Base-by-base conservation (phyloP, 1,140 invertebrate species). In the Sitobion miscanthi region DNA sequence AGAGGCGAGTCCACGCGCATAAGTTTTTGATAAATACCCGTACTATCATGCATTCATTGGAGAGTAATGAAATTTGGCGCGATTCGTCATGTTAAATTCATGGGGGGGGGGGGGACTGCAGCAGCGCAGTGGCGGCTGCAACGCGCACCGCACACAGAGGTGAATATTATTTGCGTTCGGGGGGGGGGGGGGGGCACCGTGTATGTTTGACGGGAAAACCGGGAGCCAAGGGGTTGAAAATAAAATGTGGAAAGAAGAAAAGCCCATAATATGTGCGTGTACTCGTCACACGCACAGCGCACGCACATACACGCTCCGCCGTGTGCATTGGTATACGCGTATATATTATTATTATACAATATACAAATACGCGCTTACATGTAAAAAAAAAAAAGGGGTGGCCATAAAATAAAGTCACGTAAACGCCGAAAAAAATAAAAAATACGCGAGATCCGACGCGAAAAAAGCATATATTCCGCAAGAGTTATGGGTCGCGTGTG, bases 381-480 rank as follows among this genome's bases (percentile, higher is more conserved):
- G 30, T 77, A n/a, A n/a, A 69, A 62, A 62, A 62, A 62, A 35
- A 35, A 62, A 77, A 77, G 62, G 62, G 62, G 62, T 77, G 62
- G 62, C 62, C 62, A 77, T 77, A 77, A 77, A 77, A 77, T 77
- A 77, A 77, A 77, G 62, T 77, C 62, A 77, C 62, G 62, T 77
- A 77, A 77, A 77, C 30, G 62, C 62, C 30, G 17, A 62, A 62
- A 62, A 62, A 62, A 69, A 69, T 1, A 69, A 69, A 69, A 62
- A 69, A 69, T 69, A 69, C 62, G 62, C n/a, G 62, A 77, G 62
- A 69, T 69, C 62, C 62, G 62, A 30, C n/a, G 62, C 62, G 62
- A 69, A 69, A 77, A 62, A 77, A 77, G n/a, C 62, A 77, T 77
- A 77, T 77, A 77, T 77, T 77, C n/a, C 62, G 62, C n/a, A 77